Percentiles rank a stretch among this genome's conserved stretches.
phyloP scores from a whole-genome alignment of 2,113 vertebrate species.

The Cryptotis parvus region DNA sequence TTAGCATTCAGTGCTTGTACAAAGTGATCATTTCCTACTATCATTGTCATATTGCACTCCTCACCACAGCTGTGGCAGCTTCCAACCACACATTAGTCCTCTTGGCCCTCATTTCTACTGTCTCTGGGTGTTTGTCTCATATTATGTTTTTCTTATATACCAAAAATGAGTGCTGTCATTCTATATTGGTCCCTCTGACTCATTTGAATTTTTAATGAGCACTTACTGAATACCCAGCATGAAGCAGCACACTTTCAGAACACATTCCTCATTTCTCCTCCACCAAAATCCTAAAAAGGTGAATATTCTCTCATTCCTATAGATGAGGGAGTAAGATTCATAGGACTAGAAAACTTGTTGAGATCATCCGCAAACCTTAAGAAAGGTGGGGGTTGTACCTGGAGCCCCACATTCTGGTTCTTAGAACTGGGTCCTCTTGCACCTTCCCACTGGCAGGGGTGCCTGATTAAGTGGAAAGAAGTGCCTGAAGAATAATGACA shows the following conservation, averaged over 20 bases:
- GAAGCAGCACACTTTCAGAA: not conserved
- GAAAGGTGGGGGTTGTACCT: not conserved
- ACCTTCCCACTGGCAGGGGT: accelerated
- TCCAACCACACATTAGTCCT: no score
- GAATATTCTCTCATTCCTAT: not conserved
- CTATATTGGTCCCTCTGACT: no score
- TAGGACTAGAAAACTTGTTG: not conserved
- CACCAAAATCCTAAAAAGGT: not conserved
- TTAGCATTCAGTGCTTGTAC: no score
- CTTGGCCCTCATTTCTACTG: no score
- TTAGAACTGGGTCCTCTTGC: not conserved
- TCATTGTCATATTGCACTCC: no score
- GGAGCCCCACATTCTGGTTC: not conserved
- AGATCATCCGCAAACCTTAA: not conserved
- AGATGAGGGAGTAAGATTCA: not conserved
- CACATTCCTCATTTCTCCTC: not conserved
- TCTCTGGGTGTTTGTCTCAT: no score
- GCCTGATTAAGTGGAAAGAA: not conserved
- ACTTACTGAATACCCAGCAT: not conserved
- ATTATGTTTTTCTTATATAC: no score
- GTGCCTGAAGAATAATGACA: no score
- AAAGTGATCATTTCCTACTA: no score
- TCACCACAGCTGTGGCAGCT: no score
- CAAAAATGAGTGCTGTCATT: no score
- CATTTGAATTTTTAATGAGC: not conserved